Base-by-base conservation (phyloP, 2,113 vertebrate genomes). In the Eulacestoma nigropectus region DNA sequence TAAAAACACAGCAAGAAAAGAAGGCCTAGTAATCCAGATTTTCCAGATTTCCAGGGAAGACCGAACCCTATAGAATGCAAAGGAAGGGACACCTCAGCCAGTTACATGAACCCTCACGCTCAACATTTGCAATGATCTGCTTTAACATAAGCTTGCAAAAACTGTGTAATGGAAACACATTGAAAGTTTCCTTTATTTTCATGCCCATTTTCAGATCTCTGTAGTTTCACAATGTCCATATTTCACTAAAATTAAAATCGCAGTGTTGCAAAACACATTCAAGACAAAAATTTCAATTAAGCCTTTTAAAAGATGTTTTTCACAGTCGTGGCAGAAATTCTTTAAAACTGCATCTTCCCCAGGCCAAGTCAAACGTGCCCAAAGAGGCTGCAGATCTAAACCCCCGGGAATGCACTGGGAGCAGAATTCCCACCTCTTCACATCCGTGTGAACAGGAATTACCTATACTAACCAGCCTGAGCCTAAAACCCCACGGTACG, bases 231-330 rank as follows among this genome's bases (percentile, higher is more conserved):
- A 96, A 93, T n/a, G 33, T 25, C 83, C 55, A 1, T 78, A 81
- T 92, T 96, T 92, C 85, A 86, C 37, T 62, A 86, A 73, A 83
- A 95, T 77, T 77, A 83, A 93, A 95, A 92, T 75, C 0, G 0
- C 23, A 67, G 68, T 30, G 7, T 90, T 97, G 88, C 94, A 95
- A 96, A 93, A 95, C 64, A 55, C 47, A 75, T 59, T 35, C 33
- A 73, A 93, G 79, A 90, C 90, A 90, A 86, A 93, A 69, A 67
- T 55, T 90, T 81, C 50, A 90, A 93, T 90, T 88, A 80, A 90
- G 90, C 20, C 30, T 62, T 84, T 72, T 50, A 75, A 77, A 60
- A 56, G 14, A 60, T 35, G 68, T 21, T 96, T 95, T 94, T 44
- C 85, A 91, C 70, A 85, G 44, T 70, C 10, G 1, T 7, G 20